These are phyloP conservation scores for Leuciscus idus DNA, from an alignment of 2,113 vertebrate genomes.

Conservation along the genomic window DNA sequence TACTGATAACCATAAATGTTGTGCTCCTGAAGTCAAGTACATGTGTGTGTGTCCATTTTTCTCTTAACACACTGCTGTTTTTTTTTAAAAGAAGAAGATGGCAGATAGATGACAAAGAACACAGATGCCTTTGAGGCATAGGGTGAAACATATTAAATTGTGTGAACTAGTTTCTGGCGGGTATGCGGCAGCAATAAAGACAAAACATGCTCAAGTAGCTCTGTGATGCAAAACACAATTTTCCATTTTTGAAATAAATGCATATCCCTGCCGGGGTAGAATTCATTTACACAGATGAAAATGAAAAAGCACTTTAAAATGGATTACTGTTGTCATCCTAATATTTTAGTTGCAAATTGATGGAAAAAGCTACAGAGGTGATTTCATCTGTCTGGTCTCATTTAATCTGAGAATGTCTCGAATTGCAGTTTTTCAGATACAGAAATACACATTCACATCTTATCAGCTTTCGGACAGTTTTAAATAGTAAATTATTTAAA, in stretches of 20 bases:
- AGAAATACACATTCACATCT: background rate
- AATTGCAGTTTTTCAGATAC: background rate
- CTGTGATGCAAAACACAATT: constrained; percentile 19
- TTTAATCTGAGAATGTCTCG: background rate
- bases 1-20: constrained; percentile 77
- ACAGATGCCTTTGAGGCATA: background rate
- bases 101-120: background rate
- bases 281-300: constrained; percentile 25
- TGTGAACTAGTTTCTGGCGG: background rate
- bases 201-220: constrained; percentile 19
- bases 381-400: constrained; percentile 6
- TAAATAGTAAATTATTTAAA: background rate
- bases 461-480: background rate
- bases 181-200: constrained; percentile 8
- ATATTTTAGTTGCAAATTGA: constrained; percentile 26
- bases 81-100: background rate
- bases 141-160: constrained; percentile 12
- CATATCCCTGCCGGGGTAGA: constrained; percentile 22
- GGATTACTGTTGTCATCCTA: constrained; percentile 4
- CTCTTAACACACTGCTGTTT: background rate
- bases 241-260: constrained; percentile 36
- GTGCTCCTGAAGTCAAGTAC: constrained; percentile 34
- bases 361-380: constrained; percentile 4
- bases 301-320: constrained; percentile 45
- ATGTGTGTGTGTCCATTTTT: background rate